phyloP scores from a whole-genome alignment of 2,888 invertebrate genomes.

The Patella pellucida region DNA sequence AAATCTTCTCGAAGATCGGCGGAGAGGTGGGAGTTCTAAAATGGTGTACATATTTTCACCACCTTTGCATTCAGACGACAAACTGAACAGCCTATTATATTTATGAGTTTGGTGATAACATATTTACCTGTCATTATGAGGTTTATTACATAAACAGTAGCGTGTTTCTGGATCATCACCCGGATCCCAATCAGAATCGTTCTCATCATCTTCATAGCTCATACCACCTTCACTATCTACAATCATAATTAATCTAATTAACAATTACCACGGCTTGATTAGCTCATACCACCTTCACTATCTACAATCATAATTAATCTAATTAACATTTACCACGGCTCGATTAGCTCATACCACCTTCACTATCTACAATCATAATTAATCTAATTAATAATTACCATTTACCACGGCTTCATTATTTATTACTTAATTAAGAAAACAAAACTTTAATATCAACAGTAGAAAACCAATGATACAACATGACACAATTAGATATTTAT shows the following conservation, averaged over 20 bases:
- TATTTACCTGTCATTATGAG: conserved; percentile 83
- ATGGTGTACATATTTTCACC: too few species aligned
- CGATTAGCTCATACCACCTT: conserved; percentile 31
- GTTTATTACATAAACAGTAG: conserved; percentile 96
- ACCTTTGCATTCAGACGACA: too few species aligned
- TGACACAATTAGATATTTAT: too few species aligned
- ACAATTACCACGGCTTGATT: too few species aligned
- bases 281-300: conserved; percentile 33
- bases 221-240: conserved; percentile 33
- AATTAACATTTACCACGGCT: conserved; percentile 18
- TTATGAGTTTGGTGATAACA: background rate
- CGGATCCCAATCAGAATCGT: conserved; percentile 62
- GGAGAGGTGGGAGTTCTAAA: too few species aligned
- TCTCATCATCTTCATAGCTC: conserved; percentile 72
- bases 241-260: background rate
- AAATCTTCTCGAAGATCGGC: too few species aligned
- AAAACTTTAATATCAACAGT: too few species aligned
- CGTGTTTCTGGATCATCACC: conserved; percentile 93
- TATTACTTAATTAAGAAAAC: too few species aligned
- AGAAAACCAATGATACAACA: too few species aligned
- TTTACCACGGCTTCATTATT: too few species aligned
- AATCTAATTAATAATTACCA: conserved; percentile 11
- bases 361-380: conserved; percentile 28
- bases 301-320: conserved; percentile 18
- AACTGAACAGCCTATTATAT: too few species aligned